These are phyloP conservation scores for Chamaea fasciata DNA, from an alignment of 2,113 vertebrate species.

Conservation along the genomic window DNA sequence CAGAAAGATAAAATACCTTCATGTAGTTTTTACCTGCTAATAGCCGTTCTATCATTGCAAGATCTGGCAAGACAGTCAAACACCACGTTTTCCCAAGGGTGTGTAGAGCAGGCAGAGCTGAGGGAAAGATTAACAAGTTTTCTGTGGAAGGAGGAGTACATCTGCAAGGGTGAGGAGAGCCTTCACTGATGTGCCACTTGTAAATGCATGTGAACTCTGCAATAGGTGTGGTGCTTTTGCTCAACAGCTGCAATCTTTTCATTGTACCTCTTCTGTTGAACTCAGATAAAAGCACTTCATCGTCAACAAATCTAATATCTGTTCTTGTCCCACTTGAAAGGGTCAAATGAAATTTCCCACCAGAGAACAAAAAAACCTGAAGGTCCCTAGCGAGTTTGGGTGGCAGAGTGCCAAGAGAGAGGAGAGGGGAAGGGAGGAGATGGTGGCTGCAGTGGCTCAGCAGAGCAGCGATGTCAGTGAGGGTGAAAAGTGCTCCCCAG, in stretches of 20 bases:
- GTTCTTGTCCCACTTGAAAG: constrained; percentile 51
- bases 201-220: constrained; percentile 39
- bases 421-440: neutral
- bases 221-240: neutral
- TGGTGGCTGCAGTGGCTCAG: neutral
- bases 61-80: constrained; percentile 46
- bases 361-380: neutral
- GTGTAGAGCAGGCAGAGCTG: constrained; percentile 41
- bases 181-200: constrained; percentile 49
- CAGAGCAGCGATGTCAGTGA: neutral
- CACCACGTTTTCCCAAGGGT: constrained; percentile 41
- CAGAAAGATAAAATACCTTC: neutral
- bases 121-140: constrained; percentile 45
- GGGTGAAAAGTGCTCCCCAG: neutral
- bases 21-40: neutral
- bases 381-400: neutral
- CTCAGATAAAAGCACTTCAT: constrained; percentile 49
- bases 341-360: constrained; percentile 58
- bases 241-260: constrained; percentile 57
- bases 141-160: neutral
- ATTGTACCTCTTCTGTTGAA: constrained; percentile 19
- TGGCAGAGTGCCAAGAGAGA: neutral
- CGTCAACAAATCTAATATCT: constrained; percentile 52
- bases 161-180: constrained; percentile 31
- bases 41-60: neutral